phyloP scores from a whole-genome alignment of 2,888 invertebrate genomes.

The Nomada fucata region DNA sequence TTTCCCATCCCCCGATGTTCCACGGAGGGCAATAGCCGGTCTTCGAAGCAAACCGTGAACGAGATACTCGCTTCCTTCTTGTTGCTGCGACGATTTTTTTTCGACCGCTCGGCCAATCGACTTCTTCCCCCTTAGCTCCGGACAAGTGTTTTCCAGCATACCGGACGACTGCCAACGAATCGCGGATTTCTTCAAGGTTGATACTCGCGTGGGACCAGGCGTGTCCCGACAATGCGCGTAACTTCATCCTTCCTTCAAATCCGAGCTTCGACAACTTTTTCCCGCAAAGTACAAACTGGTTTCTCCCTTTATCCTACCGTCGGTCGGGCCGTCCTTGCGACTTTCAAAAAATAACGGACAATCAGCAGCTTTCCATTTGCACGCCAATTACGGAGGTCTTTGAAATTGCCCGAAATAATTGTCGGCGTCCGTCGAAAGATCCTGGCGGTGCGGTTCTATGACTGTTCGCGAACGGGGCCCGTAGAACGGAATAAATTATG shows the following conservation, averaged over 20 bases:
- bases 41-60: slow-evolving; percentile 37
- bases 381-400: neutral
- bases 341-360: neutral
- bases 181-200: slow-evolving; percentile 41
- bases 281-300: slow-evolving; percentile 31
- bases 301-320: slow-evolving; percentile 3
- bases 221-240: slow-evolving; percentile 27
- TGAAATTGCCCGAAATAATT: neutral
- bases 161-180: slow-evolving; percentile 8
- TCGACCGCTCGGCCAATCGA: slow-evolving; percentile 63
- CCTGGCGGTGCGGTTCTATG: neutral
- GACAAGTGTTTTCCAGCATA: slow-evolving; percentile 63
- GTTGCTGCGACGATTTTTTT: slow-evolving; percentile 29
- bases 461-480: no score
- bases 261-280: slow-evolving; percentile 3
- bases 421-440: neutral
- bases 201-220: slow-evolving; percentile 14
- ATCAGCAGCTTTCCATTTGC: neutral
- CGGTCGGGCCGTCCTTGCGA: slow-evolving; percentile 2
- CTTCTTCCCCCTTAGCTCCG: slow-evolving; percentile 48
- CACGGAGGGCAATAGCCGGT: slow-evolving; percentile 57
- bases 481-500: neutral
- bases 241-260: slow-evolving; percentile 33
- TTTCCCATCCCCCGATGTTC: slow-evolving; percentile 43
- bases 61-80: slow-evolving; percentile 42